Evolutionary conservation across 2,113 vertebrate genomes (phyloP), one percentile per base, ranked within the genome.

Genomic region (Promerops cafer): DNA sequence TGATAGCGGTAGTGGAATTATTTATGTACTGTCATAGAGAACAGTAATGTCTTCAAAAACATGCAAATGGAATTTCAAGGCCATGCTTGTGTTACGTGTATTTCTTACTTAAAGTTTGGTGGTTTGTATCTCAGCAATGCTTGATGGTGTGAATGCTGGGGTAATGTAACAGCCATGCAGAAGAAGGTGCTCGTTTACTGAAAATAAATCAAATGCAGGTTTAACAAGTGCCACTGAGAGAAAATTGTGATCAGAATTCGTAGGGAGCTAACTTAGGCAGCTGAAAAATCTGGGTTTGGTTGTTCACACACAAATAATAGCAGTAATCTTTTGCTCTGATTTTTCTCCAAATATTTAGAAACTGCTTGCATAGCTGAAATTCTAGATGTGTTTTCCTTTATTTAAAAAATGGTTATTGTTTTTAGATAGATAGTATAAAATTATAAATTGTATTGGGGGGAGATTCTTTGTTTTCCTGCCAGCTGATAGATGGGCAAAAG

Each of bases 391-490:
- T 75, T 96, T 95, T 93, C 31, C 83, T 69, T 82, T 20, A 15
- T 50, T 78, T 37, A 68, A 49, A 4, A 37, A 40, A 26, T n/a
- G 0, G 21, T 23, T 28, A 39, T 42, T 37, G 21, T 24, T 70
- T 64, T 52, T 45, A 39, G 35, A 11, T 39, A 24, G 13, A 26
- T 45, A 35, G 13, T 50, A 45, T 50, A n/a, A 76, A 93, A 54
- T 40, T 15, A 19, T 44, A 44, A 20, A 59, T 39, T 30, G 7
- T 39, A 4, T 19, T 16, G 9, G 7, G 8, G 4, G 20, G 7
- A 31, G 45, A 37, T 84, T 93, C 40, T 76, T 93, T 96, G 30
- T 86, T 90, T 96, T 97, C 42, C 68, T 94, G 33, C 44, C 94
- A 68, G 39, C 87, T 83, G 40, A 70, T 44, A 93, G 66, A 80